These are phyloP conservation scores for Alexandromys fortis DNA, from an alignment of 2,113 vertebrate species.

Conservation along the genomic window DNA sequence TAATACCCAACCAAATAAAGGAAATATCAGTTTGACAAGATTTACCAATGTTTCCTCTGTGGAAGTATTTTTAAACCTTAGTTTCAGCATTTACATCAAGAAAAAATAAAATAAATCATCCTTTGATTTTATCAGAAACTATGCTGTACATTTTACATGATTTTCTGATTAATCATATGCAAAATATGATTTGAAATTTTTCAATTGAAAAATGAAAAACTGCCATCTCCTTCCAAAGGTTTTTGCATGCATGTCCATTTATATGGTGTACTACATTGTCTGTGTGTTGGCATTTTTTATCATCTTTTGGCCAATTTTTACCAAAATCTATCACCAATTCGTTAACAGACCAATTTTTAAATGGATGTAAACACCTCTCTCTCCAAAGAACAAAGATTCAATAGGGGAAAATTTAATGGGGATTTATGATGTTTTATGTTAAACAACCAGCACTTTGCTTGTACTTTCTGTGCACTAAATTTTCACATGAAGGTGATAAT, in stretches of 20 bases:
- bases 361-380: background rate
- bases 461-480: background rate
- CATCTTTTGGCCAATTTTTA: background rate
- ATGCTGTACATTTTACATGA: background rate
- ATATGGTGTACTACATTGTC: background rate
- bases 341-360: background rate
- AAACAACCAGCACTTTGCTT: background rate
- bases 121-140: background rate
- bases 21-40: background rate
- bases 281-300: fast-evolving
- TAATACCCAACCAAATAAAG: background rate
- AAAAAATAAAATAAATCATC: background rate
- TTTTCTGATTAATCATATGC: background rate
- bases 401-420: background rate
- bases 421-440: background rate
- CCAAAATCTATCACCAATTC: background rate
- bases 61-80: background rate
- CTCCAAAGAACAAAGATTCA: background rate
- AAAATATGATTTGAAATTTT: background rate
- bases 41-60: background rate
- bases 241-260: background rate
- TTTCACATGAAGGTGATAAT: background rate
- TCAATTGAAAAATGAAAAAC: background rate
- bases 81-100: background rate
- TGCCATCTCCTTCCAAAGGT: background rate